Base-by-base conservation (phyloP, 2,888 invertebrate genomes). In the Watsonalla binaria region DNA sequence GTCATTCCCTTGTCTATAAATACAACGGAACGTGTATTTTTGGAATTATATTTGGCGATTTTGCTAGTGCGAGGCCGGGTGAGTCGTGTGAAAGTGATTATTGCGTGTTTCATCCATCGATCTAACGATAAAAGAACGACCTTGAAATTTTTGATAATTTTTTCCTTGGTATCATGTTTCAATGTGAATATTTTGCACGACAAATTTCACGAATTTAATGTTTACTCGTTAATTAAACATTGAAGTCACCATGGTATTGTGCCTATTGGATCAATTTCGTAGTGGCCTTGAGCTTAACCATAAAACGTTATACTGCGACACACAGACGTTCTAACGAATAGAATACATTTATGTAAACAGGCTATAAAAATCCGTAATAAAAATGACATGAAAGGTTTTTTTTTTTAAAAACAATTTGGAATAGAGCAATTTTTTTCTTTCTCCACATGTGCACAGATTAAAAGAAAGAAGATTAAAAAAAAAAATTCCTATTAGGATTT, bases 1-100 rank as follows among this genome's bases (percentile, higher is more conserved):
- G 86, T 85, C 84, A 86, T 82, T 77, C 76, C 63, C 73, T 69
- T 71, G 73, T 69, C 90, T 90, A 90, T 82, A 90, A 88, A 88
- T 90, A 89, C 73, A 77, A 68, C 78, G 68, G 67, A 72, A 62
- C 72, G 70, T 76, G 76, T 88, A 87, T 87, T 89, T 88, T 83
- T 74, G 84, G 86, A 77, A 74, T 68, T 82, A 77, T 78, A 87
- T 84, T 87, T 85, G 78, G 84, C 82, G 80, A 84, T 79, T 86
- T 86, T 77, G 84, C 83, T 75, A 77, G 77, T 76, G 78, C 66
- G 75, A 77, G 77, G 67, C 76, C 71, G 72, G 80, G 81, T 79
- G 79, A 82, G 80, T 79, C 74, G 79, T 79, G 82, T 78, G 86
- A 85, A 86, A 88, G 84, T 86, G 80, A 65, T 77, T 68, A 77